phyloP scores from a whole-genome alignment of 2,888 invertebrate genomes.

The Aporophyla lueneburgensis region DNA sequence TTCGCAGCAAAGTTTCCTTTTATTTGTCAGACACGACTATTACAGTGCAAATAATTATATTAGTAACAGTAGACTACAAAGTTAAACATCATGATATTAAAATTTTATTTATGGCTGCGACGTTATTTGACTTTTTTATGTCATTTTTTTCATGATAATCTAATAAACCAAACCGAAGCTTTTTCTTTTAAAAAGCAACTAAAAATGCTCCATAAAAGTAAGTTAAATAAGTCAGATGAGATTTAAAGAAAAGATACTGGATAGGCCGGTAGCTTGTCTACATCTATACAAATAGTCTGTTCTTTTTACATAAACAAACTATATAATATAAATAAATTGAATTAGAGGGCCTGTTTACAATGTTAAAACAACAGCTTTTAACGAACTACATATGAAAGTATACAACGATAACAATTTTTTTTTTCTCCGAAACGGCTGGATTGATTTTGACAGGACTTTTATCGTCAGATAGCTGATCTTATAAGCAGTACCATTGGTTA shows the following conservation, averaged over 20 bases:
- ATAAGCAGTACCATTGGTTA: too few species aligned
- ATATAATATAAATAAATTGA: too few species aligned
- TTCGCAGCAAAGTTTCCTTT: constrained; percentile 60
- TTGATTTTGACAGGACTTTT: too few species aligned
- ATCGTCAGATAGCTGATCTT: too few species aligned
- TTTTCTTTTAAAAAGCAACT: too few species aligned
- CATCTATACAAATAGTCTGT: too few species aligned
- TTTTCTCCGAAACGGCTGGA: too few species aligned
- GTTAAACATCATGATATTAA: constrained; percentile 35
- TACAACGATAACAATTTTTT: too few species aligned
- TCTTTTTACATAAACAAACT: too few species aligned
- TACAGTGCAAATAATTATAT: constrained; percentile 57
- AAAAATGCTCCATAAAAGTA: not conserved
- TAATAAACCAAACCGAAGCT: not conserved
- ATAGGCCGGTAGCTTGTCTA: not conserved
- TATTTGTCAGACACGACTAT: constrained; percentile 58
- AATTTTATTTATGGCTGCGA: constrained; percentile 15
- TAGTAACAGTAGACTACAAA: constrained; percentile 47
- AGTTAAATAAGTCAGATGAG: not conserved
- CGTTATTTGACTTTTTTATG: constrained; percentile 21
- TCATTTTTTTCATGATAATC: not conserved
- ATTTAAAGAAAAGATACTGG: not conserved
- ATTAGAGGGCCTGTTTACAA: too few species aligned
- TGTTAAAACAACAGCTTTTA: too few species aligned
- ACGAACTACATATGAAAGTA: too few species aligned